Base-by-base conservation (phyloP, 2,888 invertebrate species). In the Danaus chrysippus region DNA sequence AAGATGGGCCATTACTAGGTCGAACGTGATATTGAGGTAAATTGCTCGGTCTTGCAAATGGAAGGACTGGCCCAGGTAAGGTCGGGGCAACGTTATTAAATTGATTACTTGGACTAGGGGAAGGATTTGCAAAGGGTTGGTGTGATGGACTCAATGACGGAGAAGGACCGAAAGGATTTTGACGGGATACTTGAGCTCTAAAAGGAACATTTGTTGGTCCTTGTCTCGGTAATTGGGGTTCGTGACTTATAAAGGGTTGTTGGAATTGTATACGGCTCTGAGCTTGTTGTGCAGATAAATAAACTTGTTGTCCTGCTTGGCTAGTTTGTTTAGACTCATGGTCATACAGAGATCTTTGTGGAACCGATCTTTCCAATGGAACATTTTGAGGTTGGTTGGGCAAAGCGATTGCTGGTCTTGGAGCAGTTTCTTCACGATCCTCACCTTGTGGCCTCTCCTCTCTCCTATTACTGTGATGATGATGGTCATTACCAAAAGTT, bases 401-500 rank as follows among this genome's bases (percentile, higher is more conserved):
- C 63, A 83, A 81, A 58, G 93, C 93, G 44, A 94, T 92, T 3
- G 93, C 92, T 41, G 93, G 93, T 65, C 92, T 92, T 13, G 94
- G 93, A 41, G 93, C 93, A 59, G 94, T 94, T 81, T 94, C 94
- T 73, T 93, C 94, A 66, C 82, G 88, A 42, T 82, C 82, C 77
- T 91, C 91, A 1, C 74, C 76, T n/a, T 78, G 76, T 12, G 72
- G 68, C 57, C 73, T 75, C 54, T 82, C 79, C 71, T 86, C 88
- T 42, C 83, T 77, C 63, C 88, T 82, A 56, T 85, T 83, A 69
- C 82, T 77, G 63, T 87, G 82, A 67, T 89, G 89, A 46, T 78
- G 91, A 64, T 92, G 92, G 68, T 95, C 94, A 63, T 92, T 93
- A 0, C 96, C 96, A 73, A 97, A 97, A 8, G 96, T 96, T 1